Conservation (phyloP, 2,113 vertebrate species). For the Daphoenositta chrysoptera region DNA sequence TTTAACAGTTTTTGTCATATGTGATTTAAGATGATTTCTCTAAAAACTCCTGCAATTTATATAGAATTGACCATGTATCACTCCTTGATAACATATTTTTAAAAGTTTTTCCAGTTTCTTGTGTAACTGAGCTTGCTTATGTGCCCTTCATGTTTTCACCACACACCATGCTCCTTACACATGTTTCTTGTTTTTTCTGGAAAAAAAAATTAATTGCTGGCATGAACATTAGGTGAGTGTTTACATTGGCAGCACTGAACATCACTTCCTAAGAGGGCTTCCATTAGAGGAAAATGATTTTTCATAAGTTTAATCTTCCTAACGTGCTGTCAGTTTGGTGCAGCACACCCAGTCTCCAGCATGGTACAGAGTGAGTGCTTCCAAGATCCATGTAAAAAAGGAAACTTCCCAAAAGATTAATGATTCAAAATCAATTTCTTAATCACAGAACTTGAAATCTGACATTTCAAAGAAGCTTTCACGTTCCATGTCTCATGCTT, state of each 20-base stretch:
- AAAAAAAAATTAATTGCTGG: background rate
- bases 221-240: background rate
- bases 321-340: background rate
- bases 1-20: background rate
- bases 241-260: background rate
- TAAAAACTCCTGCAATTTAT: background rate
- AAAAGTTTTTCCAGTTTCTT: background rate
- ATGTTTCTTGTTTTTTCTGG: background rate
- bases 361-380: background rate
- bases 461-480: background rate
- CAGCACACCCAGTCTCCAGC: background rate
- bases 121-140: background rate
- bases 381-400: background rate
- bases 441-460: background rate
- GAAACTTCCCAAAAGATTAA: background rate
- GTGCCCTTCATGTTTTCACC: background rate
- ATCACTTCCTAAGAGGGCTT: background rate
- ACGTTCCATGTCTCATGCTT: background rate
- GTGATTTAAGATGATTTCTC: background rate
- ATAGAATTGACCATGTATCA: background rate
- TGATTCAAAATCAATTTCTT: background rate
- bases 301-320: background rate
- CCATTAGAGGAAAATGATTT: background rate
- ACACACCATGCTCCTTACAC: background rate
- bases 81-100: background rate